These are phyloP conservation scores for Nibea albiflora DNA, from an alignment of 2,113 vertebrate genomes.

Conservation along the genomic window DNA sequence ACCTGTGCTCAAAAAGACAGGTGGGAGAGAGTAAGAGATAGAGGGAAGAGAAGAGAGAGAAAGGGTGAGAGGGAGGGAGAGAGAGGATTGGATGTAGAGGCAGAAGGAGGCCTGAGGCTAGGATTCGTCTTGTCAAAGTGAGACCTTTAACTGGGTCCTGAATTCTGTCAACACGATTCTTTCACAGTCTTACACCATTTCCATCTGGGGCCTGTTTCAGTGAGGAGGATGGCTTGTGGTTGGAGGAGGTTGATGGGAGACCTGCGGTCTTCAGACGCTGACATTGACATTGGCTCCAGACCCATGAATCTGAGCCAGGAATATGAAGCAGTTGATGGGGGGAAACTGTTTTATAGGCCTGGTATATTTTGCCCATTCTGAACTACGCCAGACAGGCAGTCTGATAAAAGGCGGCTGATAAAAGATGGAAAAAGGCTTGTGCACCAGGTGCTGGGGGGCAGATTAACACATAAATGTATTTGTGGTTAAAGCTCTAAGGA, in stretches of 20 bases:
- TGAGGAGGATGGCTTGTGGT: conserved; percentile 48
- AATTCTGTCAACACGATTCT: conserved; percentile 79
- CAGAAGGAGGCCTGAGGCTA: conserved; percentile 69
- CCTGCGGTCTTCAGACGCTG: conserved; percentile 59
- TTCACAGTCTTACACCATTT: conserved; percentile 76
- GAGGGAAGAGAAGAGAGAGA: conserved; percentile 32
- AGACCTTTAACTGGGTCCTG: conserved; percentile 81
- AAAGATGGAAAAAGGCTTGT: conserved; percentile 35
- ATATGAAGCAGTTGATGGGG: conserved; percentile 58
- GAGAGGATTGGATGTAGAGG: conserved; percentile 54
- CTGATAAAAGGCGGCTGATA: conserved; percentile 57
- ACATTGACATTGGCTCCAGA: conserved; percentile 66
- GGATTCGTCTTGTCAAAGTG: conserved; percentile 80
- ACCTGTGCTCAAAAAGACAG: conserved; percentile 56
- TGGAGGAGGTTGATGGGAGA: conserved; percentile 55
- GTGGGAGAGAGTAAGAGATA: conserved; percentile 24
- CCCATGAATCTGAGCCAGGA: conserved; percentile 56
- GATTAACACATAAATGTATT: conserved; percentile 61
- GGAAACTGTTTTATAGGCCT: conserved; percentile 48
- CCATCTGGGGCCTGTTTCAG: conserved; percentile 64
- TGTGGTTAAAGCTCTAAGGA: conserved; percentile 52
- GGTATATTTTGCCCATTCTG: conserved; percentile 49
- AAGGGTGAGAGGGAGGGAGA: conserved; percentile 14
- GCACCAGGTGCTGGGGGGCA: conserved; percentile 44
- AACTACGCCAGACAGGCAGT: conserved; percentile 51